phyloP scores from a whole-genome alignment of 2,888 invertebrate species.

The Leptopilina syphax region DNA sequence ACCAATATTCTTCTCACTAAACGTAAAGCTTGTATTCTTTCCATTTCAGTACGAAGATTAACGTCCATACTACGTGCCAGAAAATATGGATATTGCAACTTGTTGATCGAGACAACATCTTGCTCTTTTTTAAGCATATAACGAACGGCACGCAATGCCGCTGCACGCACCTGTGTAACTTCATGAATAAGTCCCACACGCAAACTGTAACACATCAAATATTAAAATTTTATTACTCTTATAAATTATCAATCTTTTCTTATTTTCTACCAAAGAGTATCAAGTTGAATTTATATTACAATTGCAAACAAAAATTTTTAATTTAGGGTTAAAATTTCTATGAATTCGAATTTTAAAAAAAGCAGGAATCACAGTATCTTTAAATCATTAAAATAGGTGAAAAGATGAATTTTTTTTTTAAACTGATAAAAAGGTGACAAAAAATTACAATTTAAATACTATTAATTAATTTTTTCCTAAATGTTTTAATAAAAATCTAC shows the following conservation, averaged over 20 bases:
- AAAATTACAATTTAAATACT: too few relatives aligned
- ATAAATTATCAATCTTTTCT: too few relatives aligned
- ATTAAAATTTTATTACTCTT: slow-evolving; percentile 2
- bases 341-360: too few relatives aligned
- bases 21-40: slow-evolving; percentile 93
- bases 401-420: slow-evolving; percentile 27
- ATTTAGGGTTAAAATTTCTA: too few relatives aligned
- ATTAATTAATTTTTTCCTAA: too few relatives aligned
- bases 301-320: too few relatives aligned
- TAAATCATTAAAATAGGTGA: too few relatives aligned
- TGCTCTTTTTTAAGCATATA: slow-evolving; percentile 88
- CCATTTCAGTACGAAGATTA: slow-evolving; percentile 93
- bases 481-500: too few relatives aligned
- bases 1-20: slow-evolving; percentile 86
- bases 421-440: too few relatives aligned
- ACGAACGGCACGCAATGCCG: slow-evolving; percentile 90
- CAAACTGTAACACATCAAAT: slow-evolving; percentile 81
- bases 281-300: too few relatives aligned
- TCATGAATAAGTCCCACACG: slow-evolving; percentile 91
- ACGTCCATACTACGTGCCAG: slow-evolving; percentile 94
- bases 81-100: slow-evolving; percentile 89
- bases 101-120: slow-evolving; percentile 88
- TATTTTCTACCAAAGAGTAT: too few relatives aligned
- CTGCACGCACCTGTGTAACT: slow-evolving; percentile 92
- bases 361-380: too few relatives aligned